Evolutionary conservation across 1,140 invertebrate species (phyloP).

Genomic region (Bombus confusus): DNA sequence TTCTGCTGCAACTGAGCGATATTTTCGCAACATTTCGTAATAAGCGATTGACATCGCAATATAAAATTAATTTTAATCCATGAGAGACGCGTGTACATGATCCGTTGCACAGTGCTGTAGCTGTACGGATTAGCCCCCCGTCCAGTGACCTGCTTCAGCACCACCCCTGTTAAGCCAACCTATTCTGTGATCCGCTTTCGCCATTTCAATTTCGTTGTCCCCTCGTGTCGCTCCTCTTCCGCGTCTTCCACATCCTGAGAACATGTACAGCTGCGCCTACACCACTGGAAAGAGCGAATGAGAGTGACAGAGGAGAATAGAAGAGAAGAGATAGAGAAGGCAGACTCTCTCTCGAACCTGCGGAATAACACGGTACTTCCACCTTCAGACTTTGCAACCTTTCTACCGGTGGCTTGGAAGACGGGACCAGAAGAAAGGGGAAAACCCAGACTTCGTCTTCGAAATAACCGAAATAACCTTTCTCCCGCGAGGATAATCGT

Average conservation of each 20-base stretch:
- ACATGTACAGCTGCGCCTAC: constrained; percentile 74
- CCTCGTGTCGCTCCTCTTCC: constrained; percentile 71
- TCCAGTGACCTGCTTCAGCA: constrained; percentile 66
- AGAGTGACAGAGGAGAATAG: neutral
- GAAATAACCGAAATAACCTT: constrained; percentile 60
- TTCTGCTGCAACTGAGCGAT: no score
- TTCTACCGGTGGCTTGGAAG: constrained; percentile 28
- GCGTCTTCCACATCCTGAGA: constrained; percentile 71
- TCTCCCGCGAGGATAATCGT: constrained; percentile 44
- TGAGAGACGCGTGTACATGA: constrained; percentile 30
- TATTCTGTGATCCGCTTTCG: constrained; percentile 79
- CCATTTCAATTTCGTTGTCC: constrained; percentile 79
- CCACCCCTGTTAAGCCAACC: constrained; percentile 71
- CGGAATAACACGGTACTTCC: constrained; percentile 30
- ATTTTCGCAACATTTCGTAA: no score
- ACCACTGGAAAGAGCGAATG: neutral
- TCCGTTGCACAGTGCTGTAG: constrained; percentile 57
- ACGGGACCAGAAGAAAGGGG: neutral
- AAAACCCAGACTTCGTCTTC: neutral
- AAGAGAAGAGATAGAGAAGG: neutral
- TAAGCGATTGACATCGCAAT: constrained; percentile 23
- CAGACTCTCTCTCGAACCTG: neutral
- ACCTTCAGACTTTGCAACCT: constrained; percentile 59
- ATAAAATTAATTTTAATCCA: constrained; percentile 63
- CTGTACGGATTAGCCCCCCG: constrained; percentile 71